These are phyloP conservation scores for Trypoxylus dichotomus DNA, from an alignment of 1,140 invertebrate species.

Conservation along the genomic window DNA sequence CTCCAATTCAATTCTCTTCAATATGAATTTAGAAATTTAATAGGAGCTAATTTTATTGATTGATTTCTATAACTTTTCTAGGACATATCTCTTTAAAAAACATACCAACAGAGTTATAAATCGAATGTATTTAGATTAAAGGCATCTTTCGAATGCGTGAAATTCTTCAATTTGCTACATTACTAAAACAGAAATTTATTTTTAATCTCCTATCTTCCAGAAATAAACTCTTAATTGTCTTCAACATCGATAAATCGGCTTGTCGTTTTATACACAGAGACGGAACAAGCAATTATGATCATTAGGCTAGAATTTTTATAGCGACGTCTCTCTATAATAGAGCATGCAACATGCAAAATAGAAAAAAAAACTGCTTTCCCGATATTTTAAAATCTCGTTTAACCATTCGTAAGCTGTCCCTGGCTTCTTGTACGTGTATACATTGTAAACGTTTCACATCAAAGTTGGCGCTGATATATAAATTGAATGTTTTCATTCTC, in stretches of 20 bases:
- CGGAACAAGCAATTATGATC: background rate
- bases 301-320: conserved; percentile 12
- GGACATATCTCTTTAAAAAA: too few species aligned
- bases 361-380: background rate
- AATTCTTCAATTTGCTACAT: conserved; percentile 9
- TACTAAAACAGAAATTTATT: background rate
- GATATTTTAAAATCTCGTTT: background rate
- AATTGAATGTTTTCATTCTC: conserved; percentile 23
- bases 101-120: too few species aligned
- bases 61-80: too few species aligned
- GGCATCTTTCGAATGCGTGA: background rate
- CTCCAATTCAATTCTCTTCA: too few species aligned
- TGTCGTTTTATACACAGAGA: background rate
- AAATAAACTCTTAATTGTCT: background rate
- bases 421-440: background rate
- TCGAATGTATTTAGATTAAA: background rate
- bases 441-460: background rate
- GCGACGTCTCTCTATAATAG: background rate
- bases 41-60: too few species aligned
- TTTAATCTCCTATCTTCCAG: background rate
- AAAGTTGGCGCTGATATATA: conserved; percentile 21
- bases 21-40: too few species aligned
- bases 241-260: background rate
- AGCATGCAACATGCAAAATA: background rate
- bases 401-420: background rate